Percentiles rank a stretch among this genome's conserved stretches.
These are phyloP conservation scores for Ciona savignyi DNA, from an alignment of 23 tunicate species.

Conservation along the genomic window DNA sequence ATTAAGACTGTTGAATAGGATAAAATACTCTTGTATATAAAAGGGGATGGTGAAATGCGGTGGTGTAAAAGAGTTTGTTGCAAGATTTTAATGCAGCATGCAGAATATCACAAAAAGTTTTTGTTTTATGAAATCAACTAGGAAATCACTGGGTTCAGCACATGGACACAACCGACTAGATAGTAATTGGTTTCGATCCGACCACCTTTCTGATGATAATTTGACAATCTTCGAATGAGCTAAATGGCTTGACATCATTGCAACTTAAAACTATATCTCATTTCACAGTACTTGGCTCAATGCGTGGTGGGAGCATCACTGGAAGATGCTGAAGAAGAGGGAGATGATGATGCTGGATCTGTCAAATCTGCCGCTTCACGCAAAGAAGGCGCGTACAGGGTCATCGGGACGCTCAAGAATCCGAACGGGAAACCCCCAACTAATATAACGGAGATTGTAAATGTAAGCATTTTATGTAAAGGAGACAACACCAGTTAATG, in stretches of 20 bases:
- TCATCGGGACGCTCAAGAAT: slow-evolving; percentile 90
- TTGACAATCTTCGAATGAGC: background rate
- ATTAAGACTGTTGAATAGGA: no score
- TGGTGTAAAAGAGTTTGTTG: no score
- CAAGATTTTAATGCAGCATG: no score
- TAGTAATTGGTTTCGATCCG: no score
- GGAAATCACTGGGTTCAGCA: no score
- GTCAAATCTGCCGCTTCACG: slow-evolving; percentile 60
- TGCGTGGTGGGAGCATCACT: slow-evolving; percentile 82
- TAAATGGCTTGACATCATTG: background rate
- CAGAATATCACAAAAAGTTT: no score
- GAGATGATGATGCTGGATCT: slow-evolving; percentile 82
- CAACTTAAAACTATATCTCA: background rate
- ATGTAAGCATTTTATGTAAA: slow-evolving; percentile 37
- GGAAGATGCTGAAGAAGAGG: slow-evolving; percentile 76
- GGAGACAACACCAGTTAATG: no score
- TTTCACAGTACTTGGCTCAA: slow-evolving; percentile 55
- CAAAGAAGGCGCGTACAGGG: slow-evolving; percentile 80
- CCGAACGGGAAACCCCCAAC: slow-evolving; percentile 64
- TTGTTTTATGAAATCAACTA: no score
- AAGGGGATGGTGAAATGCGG: no score
- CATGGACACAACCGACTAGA: no score
- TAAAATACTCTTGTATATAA: no score
- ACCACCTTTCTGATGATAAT: background rate
- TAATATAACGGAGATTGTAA: slow-evolving; percentile 61